Evolutionary conservation across 1,140 invertebrate genomes (phyloP).

Genomic region (Bombus cullumanus): DNA sequence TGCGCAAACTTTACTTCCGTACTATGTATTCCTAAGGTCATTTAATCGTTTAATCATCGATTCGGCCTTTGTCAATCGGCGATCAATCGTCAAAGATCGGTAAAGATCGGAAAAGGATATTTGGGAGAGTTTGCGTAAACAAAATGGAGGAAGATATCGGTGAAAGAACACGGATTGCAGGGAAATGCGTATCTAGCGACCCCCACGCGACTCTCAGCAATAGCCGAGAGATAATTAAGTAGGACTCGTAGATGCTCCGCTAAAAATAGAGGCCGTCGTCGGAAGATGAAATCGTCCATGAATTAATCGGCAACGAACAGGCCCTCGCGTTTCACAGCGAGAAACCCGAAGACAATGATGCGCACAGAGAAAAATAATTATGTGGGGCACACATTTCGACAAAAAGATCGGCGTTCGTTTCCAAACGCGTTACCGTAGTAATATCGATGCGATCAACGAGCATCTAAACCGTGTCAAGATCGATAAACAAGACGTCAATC

Average conservation of each 20-base stretch:
- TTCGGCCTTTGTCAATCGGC: background rate
- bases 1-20: background rate
- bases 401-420: background rate
- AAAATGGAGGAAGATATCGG: background rate
- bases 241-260: slow-evolving; percentile 36
- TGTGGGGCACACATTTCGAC: background rate
- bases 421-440: background rate
- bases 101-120: no score
- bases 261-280: slow-evolving; percentile 34
- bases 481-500: slow-evolving; percentile 71
- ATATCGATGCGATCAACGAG: slow-evolving; percentile 39
- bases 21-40: no score
- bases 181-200: background rate
- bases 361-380: background rate
- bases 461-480: slow-evolving; percentile 57
- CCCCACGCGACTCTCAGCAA: slow-evolving; percentile 4
- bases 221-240: slow-evolving; percentile 44
- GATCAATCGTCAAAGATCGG: no score
- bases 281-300: slow-evolving; percentile 22
- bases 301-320: slow-evolving; percentile 15
- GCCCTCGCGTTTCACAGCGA: background rate
- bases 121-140: no score
- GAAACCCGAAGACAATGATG: background rate
- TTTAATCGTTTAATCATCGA: background rate
- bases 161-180: background rate